Percentiles rank a stretch among this genome's conserved stretches.
phyloP scores from a whole-genome alignment of 2,113 vertebrate genomes.

The Hippolais icterina region DNA sequence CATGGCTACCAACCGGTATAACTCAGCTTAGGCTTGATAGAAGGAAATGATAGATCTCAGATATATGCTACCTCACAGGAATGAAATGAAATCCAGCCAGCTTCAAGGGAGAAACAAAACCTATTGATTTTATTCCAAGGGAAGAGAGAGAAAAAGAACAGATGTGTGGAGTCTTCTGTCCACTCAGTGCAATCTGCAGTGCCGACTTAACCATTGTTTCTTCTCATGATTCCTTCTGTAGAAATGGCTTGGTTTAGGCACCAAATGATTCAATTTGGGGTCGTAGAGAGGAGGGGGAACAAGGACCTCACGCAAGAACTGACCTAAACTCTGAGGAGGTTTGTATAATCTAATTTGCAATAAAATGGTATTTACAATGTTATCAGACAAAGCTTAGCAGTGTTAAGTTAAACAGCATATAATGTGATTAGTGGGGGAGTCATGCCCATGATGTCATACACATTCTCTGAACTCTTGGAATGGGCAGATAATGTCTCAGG shows the following conservation, averaged over 20 bases:
- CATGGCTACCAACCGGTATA: neutral
- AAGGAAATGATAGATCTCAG: neutral
- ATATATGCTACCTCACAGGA: constrained; percentile 18
- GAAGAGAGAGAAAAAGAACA: constrained; percentile 12
- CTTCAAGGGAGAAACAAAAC: constrained; percentile 16
- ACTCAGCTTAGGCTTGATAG: neutral
- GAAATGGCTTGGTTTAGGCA: neutral
- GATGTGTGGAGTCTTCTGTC: neutral
- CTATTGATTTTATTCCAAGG: constrained; percentile 26
- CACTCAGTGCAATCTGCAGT: neutral
- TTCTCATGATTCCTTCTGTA: neutral
- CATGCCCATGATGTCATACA: constrained; percentile 61
- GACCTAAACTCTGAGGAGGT: constrained; percentile 60
- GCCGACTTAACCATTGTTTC: neutral
- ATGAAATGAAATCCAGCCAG: constrained; percentile 40
- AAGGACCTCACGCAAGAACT: constrained; percentile 61
- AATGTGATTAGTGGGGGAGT: constrained; percentile 66
- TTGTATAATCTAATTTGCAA: constrained; percentile 72
- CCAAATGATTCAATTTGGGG: neutral
- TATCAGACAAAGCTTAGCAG: constrained; percentile 68
- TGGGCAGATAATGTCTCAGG: constrained; percentile 43
- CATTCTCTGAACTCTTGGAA: constrained; percentile 56
- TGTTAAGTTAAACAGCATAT: constrained; percentile 70
- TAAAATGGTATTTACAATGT: constrained; percentile 64
- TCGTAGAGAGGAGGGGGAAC: neutral